These are phyloP conservation scores for Amorpha juglandis DNA, from an alignment of 2,888 invertebrate species.

Conservation along the genomic window DNA sequence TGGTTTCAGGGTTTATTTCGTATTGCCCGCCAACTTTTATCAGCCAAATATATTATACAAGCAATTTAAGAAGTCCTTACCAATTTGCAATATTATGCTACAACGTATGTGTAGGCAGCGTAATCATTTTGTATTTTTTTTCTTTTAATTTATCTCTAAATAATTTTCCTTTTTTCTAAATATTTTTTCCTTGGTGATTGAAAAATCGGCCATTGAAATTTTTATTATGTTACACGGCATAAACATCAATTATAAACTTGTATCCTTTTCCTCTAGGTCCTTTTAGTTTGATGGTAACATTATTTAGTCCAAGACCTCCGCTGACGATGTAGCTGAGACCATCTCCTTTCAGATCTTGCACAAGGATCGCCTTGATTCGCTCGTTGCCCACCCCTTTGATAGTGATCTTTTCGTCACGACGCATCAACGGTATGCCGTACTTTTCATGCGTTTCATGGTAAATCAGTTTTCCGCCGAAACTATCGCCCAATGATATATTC, in stretches of 20 bases:
- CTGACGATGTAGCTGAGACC: slow-evolving; percentile 42
- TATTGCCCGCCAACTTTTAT: no score
- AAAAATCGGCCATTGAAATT: no score
- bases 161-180: no score
- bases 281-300: slow-evolving; percentile 45
- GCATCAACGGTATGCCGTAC: slow-evolving; percentile 36
- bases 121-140: no score
- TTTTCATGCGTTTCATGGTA: slow-evolving; percentile 44
- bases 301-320: slow-evolving; percentile 46
- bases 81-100: no score
- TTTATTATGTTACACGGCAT: slow-evolving; percentile 34
- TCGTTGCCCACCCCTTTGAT: slow-evolving; percentile 35
- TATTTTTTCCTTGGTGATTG: no score
- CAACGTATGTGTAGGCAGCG: no score
- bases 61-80: no score
- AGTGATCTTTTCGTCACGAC: slow-evolving; percentile 38
- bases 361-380: slow-evolving; percentile 39
- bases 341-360: slow-evolving; percentile 45
- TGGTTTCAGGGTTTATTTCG: no score
- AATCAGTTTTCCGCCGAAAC: slow-evolving; percentile 37
- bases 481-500: slow-evolving; percentile 7
- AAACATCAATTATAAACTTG: slow-evolving; percentile 49
- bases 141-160: no score
- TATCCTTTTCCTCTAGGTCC: slow-evolving; percentile 44
- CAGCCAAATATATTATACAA: no score